phyloP scores from a whole-genome alignment of 2,113 vertebrate genomes.

The Jaculus jaculus region DNA sequence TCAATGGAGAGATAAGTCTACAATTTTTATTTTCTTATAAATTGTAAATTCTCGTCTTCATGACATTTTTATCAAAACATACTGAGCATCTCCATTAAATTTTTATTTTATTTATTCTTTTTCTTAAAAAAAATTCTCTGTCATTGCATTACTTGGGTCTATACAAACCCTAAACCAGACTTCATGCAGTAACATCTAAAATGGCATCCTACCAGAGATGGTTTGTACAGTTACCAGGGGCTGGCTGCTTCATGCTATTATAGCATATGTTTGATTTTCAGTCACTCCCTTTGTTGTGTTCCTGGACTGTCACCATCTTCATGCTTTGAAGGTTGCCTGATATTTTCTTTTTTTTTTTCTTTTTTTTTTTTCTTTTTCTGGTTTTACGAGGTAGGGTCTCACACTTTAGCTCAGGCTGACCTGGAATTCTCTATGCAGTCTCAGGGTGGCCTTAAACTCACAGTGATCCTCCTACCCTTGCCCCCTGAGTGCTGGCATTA shows the following conservation, averaged over 20 bases:
- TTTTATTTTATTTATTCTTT: neutral
- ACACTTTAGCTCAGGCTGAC: too few species aligned
- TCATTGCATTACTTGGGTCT: neutral
- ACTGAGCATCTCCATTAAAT: neutral
- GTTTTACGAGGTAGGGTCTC: too few species aligned
- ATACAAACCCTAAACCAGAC: neutral
- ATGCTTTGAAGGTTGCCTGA: neutral
- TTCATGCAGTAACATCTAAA: neutral
- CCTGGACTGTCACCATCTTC: neutral
- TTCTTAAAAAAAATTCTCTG: neutral
- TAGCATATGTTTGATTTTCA: neutral
- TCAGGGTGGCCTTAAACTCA: too few species aligned
- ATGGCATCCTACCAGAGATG: neutral
- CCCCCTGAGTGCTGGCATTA: too few species aligned
- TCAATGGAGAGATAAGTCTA: neutral
- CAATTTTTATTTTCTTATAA: neutral
- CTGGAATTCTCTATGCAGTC: too few species aligned
- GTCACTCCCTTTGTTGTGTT: neutral
- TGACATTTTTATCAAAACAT: neutral
- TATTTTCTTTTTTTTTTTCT: too few species aligned
- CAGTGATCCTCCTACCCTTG: too few species aligned
- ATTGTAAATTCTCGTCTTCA: neutral
- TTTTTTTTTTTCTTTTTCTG: too few species aligned
- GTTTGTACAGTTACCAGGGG: too few species aligned
- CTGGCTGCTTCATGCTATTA: neutral